A percentile compares a stretch with the other conserved stretches of the same genome.
Conservation (phyloP, 2,797 vertebrate species). For the Percopsis omiscomaycus region DNA sequence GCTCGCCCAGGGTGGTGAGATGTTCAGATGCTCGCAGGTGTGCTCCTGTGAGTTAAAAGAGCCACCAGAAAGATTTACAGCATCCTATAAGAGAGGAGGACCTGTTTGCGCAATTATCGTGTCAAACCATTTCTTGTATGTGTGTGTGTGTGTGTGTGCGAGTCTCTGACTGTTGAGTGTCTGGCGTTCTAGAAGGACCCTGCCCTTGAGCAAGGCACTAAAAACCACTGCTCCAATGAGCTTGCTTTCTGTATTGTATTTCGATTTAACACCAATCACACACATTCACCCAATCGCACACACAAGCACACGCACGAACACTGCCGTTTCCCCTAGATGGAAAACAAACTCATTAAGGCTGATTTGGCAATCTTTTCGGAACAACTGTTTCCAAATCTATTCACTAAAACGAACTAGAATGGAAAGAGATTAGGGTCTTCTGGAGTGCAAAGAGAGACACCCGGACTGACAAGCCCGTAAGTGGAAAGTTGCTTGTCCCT, state of each 20-base stretch:
- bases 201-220: no score
- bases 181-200: slow-evolving; percentile 31
- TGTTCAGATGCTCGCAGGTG: slow-evolving; percentile 29
- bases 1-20: not conserved
- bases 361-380: slow-evolving; percentile 29
- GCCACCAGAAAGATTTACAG: slow-evolving; percentile 52
- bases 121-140: slow-evolving; percentile 47
- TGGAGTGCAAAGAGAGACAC: slow-evolving; percentile 14
- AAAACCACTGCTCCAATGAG: no score
- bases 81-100: slow-evolving; percentile 25
- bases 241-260: no score
- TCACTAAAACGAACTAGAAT: slow-evolving; percentile 3
- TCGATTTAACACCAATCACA: slow-evolving; percentile 1
- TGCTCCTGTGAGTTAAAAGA: slow-evolving; percentile 44
- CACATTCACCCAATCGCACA: slow-evolving; percentile 15
- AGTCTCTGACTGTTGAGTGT: slow-evolving; percentile 19
- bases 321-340: slow-evolving; percentile 8
- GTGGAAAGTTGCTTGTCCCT: slow-evolving; percentile 10
- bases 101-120: slow-evolving; percentile 60
- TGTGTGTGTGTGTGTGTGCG: slow-evolving; percentile 12
- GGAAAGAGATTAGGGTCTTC: slow-evolving; percentile 29
- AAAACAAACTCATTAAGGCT: slow-evolving; percentile 39
- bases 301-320: not conserved
- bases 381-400: slow-evolving; percentile 18
- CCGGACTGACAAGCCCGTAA: slow-evolving; percentile 12